These are phyloP conservation scores for Cassiopea xamachana DNA, from an alignment of 30 jellyfish, hydroid and myxozoan genomes.

Conservation along the genomic window DNA sequence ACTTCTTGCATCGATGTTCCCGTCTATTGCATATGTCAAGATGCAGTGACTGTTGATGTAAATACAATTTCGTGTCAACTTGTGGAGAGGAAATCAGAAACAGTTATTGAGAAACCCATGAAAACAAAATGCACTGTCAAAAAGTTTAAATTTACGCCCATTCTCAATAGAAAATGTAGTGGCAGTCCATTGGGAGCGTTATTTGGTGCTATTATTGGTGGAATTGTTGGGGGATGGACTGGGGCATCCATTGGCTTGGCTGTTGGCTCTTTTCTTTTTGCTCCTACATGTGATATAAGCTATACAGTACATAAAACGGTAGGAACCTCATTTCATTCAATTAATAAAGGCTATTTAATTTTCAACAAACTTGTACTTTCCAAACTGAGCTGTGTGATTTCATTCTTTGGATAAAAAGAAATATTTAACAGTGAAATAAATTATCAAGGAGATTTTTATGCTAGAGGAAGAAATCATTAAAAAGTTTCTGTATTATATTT, in stretches of 20 bases:
- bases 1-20: conserved; percentile 56
- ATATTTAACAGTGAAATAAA: too few species aligned
- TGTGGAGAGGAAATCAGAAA: conserved; percentile 4
- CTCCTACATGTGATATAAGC: conserved; percentile 65
- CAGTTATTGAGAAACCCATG: conserved; percentile 47
- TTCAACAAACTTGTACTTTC: too few species aligned
- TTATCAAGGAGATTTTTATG: too few species aligned
- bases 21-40: conserved; percentile 65
- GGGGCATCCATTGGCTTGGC: conserved; percentile 64
- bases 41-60: conserved; percentile 48
- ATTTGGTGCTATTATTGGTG: conserved; percentile 65
- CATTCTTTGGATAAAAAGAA: too few species aligned
- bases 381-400: too few species aligned
- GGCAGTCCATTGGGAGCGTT: conserved; percentile 55
- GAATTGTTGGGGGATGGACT: conserved; percentile 35
- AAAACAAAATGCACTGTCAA: conserved; percentile 30
- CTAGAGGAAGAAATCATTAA: too few species aligned
- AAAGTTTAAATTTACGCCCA: conserved; percentile 65
- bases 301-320: conserved; percentile 70
- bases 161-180: conserved; percentile 72
- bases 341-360: too few species aligned
- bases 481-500: too few species aligned
- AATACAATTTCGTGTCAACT: conserved; percentile 53
- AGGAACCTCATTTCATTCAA: background rate
- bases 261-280: conserved; percentile 51